Percentiles rank a stretch among this genome's conserved stretches.
These are phyloP conservation scores for Drosophila funebris DNA, from an alignment of 1,140 invertebrate species.

Conservation along the genomic window DNA sequence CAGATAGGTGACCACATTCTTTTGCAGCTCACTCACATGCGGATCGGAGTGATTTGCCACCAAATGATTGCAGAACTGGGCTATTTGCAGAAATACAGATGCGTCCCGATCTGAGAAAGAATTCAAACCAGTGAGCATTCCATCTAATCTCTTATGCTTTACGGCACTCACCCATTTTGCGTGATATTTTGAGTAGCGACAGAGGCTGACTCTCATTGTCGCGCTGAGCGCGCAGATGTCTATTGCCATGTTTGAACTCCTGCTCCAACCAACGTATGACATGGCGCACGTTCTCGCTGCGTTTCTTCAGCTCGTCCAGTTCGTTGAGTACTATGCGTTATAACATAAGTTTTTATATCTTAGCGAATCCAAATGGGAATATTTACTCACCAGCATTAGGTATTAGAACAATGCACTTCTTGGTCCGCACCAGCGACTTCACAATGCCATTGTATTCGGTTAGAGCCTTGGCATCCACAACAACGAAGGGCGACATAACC, in stretches of 20 bases:
- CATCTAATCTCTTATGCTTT: too few species aligned
- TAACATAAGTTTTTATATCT: too few species aligned
- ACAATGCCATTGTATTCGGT: conserved; percentile 89
- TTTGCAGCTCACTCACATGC: conserved; percentile 72
- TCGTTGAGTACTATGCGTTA: conserved; percentile 92
- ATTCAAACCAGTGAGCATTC: too few species aligned
- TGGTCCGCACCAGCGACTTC: conserved; percentile 90
- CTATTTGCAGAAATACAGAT: conserved; percentile 78
- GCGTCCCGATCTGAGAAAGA: conserved; percentile 78
- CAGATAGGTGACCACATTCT: conserved; percentile 79
- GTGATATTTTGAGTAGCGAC: conserved; percentile 89
- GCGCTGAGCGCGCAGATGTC: conserved; percentile 92
- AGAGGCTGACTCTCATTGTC: conserved; percentile 90
- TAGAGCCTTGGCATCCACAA: conserved; percentile 89
- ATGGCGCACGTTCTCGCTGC: conserved; percentile 90
- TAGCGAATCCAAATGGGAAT: not conserved
- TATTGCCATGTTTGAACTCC: conserved; percentile 92
- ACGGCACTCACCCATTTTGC: conserved; percentile 84
- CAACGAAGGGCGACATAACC: conserved; percentile 89
- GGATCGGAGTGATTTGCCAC: conserved; percentile 80
- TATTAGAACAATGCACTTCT: conserved; percentile 91
- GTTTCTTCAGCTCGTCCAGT: conserved; percentile 93
- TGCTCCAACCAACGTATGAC: conserved; percentile 95
- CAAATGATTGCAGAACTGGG: conserved; percentile 82
- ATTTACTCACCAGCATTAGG: conserved; percentile 89